Evolutionary conservation across 2,888 invertebrate species (phyloP).

Genomic region (Ellobium chinense): DNA sequence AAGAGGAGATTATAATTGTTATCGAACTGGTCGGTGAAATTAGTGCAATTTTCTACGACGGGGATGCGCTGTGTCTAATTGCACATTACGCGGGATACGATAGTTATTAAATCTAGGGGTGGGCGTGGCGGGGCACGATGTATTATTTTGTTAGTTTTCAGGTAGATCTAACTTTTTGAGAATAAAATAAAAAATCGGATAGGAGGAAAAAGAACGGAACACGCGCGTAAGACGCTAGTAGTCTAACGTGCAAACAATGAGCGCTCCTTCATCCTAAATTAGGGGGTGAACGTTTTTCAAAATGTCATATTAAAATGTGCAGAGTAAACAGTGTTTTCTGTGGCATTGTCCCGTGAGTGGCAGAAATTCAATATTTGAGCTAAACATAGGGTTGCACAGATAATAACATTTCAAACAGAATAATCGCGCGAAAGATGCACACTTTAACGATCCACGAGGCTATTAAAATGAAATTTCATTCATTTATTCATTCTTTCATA

Average conservation of each 20-base stretch:
- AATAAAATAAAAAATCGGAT: background rate
- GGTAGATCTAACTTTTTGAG: too few relatives aligned
- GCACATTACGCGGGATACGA: background rate
- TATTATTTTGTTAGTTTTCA: background rate
- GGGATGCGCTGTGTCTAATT: background rate
- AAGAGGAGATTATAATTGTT: background rate
- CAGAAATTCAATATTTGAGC: constrained; percentile 32
- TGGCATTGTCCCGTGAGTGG: background rate
- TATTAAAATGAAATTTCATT: too few relatives aligned
- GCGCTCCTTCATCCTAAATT: background rate
- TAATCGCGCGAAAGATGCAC: background rate
- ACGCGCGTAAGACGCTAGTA: background rate
- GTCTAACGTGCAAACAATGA: background rate
- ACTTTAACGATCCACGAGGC: too few relatives aligned
- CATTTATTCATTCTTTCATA: background rate
- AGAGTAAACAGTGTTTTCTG: background rate
- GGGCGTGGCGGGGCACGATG: background rate
- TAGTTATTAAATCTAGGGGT: background rate
- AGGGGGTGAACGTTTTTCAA: background rate
- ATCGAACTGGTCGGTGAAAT: background rate
- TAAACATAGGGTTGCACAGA: background rate
- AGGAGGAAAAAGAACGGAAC: background rate
- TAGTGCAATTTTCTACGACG: background rate
- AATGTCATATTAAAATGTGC: background rate
- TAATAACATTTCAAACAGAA: constrained; percentile 17